phyloP scores from a whole-genome alignment of 2,113 vertebrate species.

The Apodemus speciosus region DNA sequence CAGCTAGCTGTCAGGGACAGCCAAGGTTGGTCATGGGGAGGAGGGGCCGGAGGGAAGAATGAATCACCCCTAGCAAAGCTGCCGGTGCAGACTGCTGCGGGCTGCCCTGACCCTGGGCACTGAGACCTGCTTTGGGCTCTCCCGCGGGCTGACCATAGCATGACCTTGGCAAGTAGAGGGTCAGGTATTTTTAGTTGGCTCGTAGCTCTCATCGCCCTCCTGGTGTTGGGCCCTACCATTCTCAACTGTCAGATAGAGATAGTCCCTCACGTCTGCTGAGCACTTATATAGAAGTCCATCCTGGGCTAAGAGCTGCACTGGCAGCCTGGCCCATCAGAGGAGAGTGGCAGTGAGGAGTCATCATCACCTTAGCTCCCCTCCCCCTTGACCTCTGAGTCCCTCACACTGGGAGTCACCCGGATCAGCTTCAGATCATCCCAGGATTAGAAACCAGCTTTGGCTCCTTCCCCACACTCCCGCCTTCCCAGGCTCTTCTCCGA shows the following conservation, averaged over 20 bases:
- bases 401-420: background rate
- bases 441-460: background rate
- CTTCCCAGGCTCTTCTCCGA: background rate
- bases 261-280: background rate
- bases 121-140: background rate
- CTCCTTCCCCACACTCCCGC: too few relatives aligned
- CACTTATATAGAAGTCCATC: background rate
- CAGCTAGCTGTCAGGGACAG: background rate
- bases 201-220: accelerated
- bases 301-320: background rate
- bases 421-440: accelerated
- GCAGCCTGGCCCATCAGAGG: background rate
- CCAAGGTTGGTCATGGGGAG: background rate
- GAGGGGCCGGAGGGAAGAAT: accelerated
- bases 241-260: background rate
- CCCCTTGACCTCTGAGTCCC: accelerated
- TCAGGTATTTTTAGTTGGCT: background rate
- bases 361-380: background rate
- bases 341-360: too few relatives aligned
- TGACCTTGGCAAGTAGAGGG: accelerated
- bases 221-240: accelerated
- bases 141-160: accelerated
- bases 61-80: background rate
- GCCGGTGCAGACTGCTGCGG: accelerated
- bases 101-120: background rate